Base-by-base conservation (phyloP, 2,888 invertebrate species). In the Stomorhina lunata region DNA sequence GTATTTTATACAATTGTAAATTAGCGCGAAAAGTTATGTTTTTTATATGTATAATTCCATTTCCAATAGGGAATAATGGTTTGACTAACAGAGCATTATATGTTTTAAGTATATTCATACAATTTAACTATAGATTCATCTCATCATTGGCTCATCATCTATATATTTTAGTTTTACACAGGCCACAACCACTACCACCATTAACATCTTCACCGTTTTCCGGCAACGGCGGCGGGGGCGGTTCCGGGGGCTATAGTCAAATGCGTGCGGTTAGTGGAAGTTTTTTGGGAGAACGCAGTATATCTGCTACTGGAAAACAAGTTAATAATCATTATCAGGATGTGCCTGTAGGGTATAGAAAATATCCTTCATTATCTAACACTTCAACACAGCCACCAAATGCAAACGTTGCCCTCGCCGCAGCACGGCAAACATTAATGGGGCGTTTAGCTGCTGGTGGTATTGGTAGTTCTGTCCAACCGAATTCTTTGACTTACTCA, bases 271-370 rank as follows among this genome's bases (percentile, higher is more conserved):
- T 79, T 80, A 85, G 84, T 86, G 84, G 86, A 80, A 82, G 81
- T 84, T 80, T 71, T 66, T 72, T 82, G 93, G 94, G 86, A 94
- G 94, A 91, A 94, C 94, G 68, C 72, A 71, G 66, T 68, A 76
- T 53, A 79, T 77, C 55, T 43, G 59, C 53, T 61, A 53, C 59
- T 20, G 29, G 22, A 34, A 34, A 12, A 17, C 48, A 40, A 55
- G n/a, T 29, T 34, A 15, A 37, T 32, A 50, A 25, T 9, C 68
- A 29, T 25, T n/a, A 22, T 6, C 59, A 40, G 20, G 50, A 79
- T 29, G 9, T 48, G 34, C 4, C 66, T 9, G 43, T 32, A 9
- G 53, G 50, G 48, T 61, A 43, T 61, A 25, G 43, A 57, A 69
- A 57, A 65, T 57, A 77, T n/a, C 55, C 37, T 5, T 55, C 45